Percentiles rank a stretch among this genome's conserved stretches.
These are phyloP conservation scores for Dysmachus trigonus DNA, from an alignment of 2,888 invertebrate genomes.

Conservation along the genomic window DNA sequence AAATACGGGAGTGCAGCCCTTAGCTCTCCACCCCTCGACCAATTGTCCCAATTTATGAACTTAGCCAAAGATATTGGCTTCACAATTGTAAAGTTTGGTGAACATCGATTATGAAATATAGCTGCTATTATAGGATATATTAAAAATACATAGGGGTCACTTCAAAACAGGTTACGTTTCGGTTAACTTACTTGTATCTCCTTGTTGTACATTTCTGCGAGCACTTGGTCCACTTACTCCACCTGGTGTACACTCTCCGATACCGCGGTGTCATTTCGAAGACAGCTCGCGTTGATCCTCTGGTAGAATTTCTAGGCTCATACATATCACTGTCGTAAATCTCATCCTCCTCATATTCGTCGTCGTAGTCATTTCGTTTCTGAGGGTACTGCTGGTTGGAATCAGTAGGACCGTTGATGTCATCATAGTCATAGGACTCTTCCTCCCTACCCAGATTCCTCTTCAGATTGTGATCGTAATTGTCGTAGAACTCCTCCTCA, in stretches of 20 bases:
- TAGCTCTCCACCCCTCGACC: too few relatives aligned
- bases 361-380: constrained; percentile 46
- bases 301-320: constrained; percentile 54
- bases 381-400: background rate
- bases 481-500: background rate
- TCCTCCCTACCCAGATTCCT: background rate
- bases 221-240: constrained; percentile 87
- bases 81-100: too few relatives aligned
- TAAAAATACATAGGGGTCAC: too few relatives aligned
- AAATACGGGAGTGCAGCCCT: too few relatives aligned
- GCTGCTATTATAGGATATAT: too few relatives aligned
- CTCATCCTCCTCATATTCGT: constrained; percentile 37
- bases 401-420: constrained; percentile 9
- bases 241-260: constrained; percentile 72
- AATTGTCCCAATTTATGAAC: too few relatives aligned
- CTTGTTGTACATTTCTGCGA: constrained; percentile 81
- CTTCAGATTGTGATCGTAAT: background rate
- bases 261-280: constrained; percentile 58
- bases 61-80: too few relatives aligned
- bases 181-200: constrained; percentile 71
- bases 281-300: constrained; percentile 54
- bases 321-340: constrained; percentile 53
- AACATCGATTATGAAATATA: too few relatives aligned
- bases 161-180: too few relatives aligned
- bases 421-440: constrained; percentile 18